Conservation (phyloP, 2,113 vertebrate genomes). For the Triplophysa siluroides region DNA sequence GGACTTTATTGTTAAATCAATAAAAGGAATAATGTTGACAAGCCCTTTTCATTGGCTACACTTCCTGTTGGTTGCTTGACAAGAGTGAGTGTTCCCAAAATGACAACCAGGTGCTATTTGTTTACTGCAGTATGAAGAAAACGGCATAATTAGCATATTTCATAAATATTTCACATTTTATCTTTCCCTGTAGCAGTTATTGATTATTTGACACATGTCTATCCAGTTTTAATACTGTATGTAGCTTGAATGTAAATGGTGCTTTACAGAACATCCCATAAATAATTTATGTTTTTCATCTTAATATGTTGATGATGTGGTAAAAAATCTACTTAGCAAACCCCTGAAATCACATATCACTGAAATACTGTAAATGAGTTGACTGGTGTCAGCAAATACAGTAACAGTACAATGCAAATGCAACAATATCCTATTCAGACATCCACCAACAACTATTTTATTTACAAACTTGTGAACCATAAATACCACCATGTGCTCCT, state of each 20-base stretch:
- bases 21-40: constrained; percentile 81
- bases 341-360: background rate
- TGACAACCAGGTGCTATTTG: constrained; percentile 9
- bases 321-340: background rate
- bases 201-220: too few relatives aligned
- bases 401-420: background rate
- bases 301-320: too few relatives aligned
- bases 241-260: too few relatives aligned
- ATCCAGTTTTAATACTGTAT: too few relatives aligned
- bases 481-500: constrained; percentile 71
- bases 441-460: constrained; percentile 46
- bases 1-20: constrained; percentile 79
- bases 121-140: background rate
- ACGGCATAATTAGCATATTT: background rate
- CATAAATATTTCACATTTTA: background rate
- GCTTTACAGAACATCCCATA: too few relatives aligned
- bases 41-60: constrained; percentile 74
- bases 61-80: constrained; percentile 52
- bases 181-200: too few relatives aligned
- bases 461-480: constrained; percentile 72
- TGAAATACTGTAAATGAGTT: background rate
- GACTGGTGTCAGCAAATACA: background rate
- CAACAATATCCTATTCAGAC: background rate
- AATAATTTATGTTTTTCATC: too few relatives aligned
- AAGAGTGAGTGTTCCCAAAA: constrained; percentile 42